Evolutionary conservation across 2,888 invertebrate species (phyloP), one percentile per base, ranked within the genome.

Genomic region (Diplolepis rosae): DNA sequence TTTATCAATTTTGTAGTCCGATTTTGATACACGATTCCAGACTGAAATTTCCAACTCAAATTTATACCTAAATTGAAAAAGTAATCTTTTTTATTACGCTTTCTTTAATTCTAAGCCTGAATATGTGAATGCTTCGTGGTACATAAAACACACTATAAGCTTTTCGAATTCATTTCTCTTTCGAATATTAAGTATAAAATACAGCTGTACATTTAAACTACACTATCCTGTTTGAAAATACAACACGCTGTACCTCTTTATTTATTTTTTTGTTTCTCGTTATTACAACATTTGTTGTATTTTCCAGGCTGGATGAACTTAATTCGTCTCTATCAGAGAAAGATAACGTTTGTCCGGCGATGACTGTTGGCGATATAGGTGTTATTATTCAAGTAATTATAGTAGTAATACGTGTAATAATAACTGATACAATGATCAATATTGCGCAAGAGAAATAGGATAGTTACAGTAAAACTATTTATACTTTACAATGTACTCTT

Each of bases 401-500:
- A 61, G n/a, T n/a, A 61, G 24, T 61, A 35, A 61, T 11, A 22
- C 52, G 24, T 22, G 24, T 35, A 24, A 52, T 52, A 11, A 22
- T 13, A 56, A 35, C 22, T 54, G 18, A 54, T 54, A 30, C 7
- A 54, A 54, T 54, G 30, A 18, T 54, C 54, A 54, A 32, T 18
- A 30, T 54, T 30, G 18, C 9, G 18, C 18, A 30, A 28, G 54
- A 32, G 32, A 54, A 54, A 52, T 28, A 52, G 27, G n/a, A 52
- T 28, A 52, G n/a, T 28, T 6, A 4, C n/a, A 71, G 73, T 78
- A 77, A 77, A 77, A 76, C 77, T 79, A 78, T 77, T 77, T 77
- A 79, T 80, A 80, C 75, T 80, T 80, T 78, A 79, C 79, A 80
- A 77, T 24, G 72, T 69, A 77, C 24, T 22, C 24, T 56, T 35